A percentile compares a stretch with the other conserved stretches of the same genome.
Conservation (phyloP, 2,113 vertebrate species). For the Passer domesticus region DNA sequence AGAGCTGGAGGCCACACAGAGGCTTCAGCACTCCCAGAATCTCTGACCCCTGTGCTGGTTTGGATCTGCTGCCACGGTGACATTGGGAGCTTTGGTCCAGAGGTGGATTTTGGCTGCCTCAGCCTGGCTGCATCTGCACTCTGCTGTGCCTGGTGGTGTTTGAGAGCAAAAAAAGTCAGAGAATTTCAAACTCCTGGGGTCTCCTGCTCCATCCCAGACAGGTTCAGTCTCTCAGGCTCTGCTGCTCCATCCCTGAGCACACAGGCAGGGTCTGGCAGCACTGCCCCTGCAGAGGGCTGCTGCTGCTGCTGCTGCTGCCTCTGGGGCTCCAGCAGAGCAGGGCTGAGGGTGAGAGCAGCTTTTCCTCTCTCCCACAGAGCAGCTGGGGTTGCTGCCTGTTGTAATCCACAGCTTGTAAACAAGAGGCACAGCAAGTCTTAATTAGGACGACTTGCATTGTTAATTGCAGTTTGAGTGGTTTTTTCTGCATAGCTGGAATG, state of each 20-base stretch:
- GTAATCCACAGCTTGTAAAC: neutral
- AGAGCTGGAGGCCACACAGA: neutral
- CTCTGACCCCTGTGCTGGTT: rapidly evolving
- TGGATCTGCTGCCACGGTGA: rapidly evolving
- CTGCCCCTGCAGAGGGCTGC: rapidly evolving
- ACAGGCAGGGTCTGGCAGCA: neutral
- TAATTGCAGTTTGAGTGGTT: neutral
- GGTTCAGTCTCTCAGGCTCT: too few relatives aligned
- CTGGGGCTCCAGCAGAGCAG: neutral
- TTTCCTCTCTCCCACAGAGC: neutral
- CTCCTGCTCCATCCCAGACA: neutral
- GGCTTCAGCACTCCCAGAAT: neutral
- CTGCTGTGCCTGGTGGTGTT: neutral
- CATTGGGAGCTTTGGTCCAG: neutral
- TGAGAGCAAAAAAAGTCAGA: neutral
- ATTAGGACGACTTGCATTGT: neutral
- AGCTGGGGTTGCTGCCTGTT: neutral
- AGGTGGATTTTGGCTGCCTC: neutral
- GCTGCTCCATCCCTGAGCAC: too few relatives aligned
- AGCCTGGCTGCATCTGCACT: neutral
- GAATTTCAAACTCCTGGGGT: neutral
- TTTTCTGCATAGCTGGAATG: neutral
- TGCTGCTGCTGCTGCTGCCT: neutral
- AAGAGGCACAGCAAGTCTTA: neutral
- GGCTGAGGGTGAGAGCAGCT: neutral